Conservation (phyloP, 2,113 vertebrate species). For the Pygoscelis adeliae region DNA sequence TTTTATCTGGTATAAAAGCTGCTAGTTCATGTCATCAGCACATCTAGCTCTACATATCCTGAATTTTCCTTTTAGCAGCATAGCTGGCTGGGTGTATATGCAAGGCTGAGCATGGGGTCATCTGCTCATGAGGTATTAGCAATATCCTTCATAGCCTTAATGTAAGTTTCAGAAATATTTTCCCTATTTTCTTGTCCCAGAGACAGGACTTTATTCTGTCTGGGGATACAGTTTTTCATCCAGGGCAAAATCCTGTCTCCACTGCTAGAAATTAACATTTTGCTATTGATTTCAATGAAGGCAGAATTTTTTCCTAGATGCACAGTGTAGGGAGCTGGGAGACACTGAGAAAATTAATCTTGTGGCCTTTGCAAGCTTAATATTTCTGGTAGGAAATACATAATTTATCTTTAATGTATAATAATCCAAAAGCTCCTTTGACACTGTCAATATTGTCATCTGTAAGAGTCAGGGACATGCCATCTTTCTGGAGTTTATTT, state of each 20-base stretch:
- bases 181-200: neutral
- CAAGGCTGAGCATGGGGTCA: neutral
- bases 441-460: neutral
- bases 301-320: neutral
- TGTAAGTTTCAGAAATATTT: neutral
- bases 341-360: neutral
- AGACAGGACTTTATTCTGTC: neutral
- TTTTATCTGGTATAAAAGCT: neutral
- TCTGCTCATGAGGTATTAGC: neutral
- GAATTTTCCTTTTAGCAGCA: neutral
- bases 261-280: neutral
- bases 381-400: neutral
- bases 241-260: neutral
- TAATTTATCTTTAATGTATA: neutral
- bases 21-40: neutral
- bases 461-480: neutral
- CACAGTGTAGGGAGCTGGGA: accelerated
- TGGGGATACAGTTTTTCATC: neutral
- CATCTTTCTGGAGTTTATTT: neutral
- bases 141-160: neutral
- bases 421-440: neutral
- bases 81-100: neutral
- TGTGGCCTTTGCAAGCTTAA: neutral
- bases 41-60: neutral
- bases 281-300: neutral